Evolutionary conservation across 1,140 invertebrate genomes (phyloP).

Genomic region (Trachymyrmex septentrionalis): DNA sequence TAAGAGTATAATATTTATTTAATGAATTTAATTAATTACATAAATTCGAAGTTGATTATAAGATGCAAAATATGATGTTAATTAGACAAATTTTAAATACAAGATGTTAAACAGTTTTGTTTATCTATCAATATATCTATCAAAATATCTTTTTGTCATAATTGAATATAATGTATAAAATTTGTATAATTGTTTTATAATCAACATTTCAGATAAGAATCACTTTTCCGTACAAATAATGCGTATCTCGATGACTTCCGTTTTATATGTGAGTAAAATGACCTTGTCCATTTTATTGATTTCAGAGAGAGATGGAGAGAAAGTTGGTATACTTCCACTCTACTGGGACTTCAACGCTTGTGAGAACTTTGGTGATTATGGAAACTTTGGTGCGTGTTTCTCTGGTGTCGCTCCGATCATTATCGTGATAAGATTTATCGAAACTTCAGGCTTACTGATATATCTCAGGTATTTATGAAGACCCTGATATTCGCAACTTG

Average conservation of each 20-base stretch:
- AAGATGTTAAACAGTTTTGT: neutral
- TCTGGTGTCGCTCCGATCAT: conserved; percentile 21
- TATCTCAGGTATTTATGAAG: conserved; percentile 56
- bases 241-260: neutral
- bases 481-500: conserved; percentile 8
- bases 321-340: neutral
- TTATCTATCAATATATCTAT: neutral
- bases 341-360: neutral
- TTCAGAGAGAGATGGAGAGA: neutral
- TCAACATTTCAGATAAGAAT: neutral
- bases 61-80: neutral
- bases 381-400: conserved; percentile 49
- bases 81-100: neutral
- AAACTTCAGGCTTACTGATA: conserved; percentile 42
- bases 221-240: neutral
- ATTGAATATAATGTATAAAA: neutral
- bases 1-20: neutral
- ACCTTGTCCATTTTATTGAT: conserved; percentile 53
- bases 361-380: conserved; percentile 48
- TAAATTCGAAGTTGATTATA: neutral
- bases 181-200: neutral
- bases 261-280: neutral
- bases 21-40: neutral
- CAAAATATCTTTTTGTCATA: neutral
- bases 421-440: conserved; percentile 58